These are phyloP conservation scores for Stramonita haemastoma DNA, from an alignment of 2,888 invertebrate genomes.

Conservation along the genomic window DNA sequence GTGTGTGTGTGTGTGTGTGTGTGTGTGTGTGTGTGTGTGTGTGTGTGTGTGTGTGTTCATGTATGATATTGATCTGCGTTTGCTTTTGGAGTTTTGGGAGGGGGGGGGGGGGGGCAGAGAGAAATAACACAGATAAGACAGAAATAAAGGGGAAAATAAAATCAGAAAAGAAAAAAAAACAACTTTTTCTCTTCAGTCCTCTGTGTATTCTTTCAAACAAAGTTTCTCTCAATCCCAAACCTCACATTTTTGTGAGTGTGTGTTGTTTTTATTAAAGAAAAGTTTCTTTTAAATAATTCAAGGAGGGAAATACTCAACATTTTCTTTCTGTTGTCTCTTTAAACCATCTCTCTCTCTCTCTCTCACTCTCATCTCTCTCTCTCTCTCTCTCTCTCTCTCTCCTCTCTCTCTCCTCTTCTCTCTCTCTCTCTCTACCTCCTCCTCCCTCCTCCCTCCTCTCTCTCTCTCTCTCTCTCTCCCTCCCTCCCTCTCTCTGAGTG, in stretches of 20 bases:
- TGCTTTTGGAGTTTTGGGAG: too few species aligned
- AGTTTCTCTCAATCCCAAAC: neutral
- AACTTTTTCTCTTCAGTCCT: neutral
- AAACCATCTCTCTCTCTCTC: neutral
- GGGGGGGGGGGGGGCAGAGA: too few species aligned
- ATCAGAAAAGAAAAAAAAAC: too few species aligned
- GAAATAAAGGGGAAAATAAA: too few species aligned
- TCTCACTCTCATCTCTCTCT: neutral
- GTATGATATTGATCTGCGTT: neutral
- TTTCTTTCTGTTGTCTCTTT: neutral
- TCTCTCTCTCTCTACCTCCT: neutral
- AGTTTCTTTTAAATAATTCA: too few species aligned
- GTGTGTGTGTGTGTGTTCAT: neutral
- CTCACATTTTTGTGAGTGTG: neutral
- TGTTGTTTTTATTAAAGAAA: too few species aligned
- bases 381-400: neutral
- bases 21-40: neutral
- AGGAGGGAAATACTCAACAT: neutral
- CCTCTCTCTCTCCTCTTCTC: neutral
- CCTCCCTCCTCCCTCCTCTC: neutral
- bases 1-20: neutral
- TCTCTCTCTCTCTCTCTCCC: neutral
- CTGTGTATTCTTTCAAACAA: neutral
- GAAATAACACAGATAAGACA: too few species aligned
- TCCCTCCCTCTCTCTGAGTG: neutral